A percentile compares a stretch with the other conserved stretches of the same genome.
phyloP scores from a whole-genome alignment of 2,113 vertebrate genomes.

The Climacteris rufus region DNA sequence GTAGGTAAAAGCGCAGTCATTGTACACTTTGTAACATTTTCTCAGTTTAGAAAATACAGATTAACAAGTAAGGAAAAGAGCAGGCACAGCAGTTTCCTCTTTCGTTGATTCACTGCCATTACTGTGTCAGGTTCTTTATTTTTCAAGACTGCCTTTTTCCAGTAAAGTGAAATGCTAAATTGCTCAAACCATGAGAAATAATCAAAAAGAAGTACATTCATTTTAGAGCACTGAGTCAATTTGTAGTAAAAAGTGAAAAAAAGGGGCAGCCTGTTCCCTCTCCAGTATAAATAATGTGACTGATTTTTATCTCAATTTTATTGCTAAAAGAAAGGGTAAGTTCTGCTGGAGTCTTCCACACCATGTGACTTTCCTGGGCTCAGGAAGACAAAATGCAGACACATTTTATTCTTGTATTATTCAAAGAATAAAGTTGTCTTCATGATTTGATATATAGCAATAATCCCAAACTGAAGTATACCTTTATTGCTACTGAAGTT shows the following conservation, averaged over 20 bases:
- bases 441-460: neutral
- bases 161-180: neutral
- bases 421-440: neutral
- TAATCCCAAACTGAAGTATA: neutral
- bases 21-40: neutral
- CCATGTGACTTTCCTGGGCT: neutral
- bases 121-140: neutral
- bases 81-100: constrained; percentile 13
- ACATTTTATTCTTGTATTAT: neutral
- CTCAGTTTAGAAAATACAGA: neutral
- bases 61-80: neutral
- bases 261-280: neutral
- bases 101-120: neutral
- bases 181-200: neutral
- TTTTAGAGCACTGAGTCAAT: neutral
- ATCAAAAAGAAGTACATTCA: neutral
- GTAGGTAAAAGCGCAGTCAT: neutral
- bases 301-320: neutral
- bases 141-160: neutral
- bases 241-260: neutral
- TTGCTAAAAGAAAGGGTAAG: neutral
- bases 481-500: neutral
- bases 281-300: neutral
- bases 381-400: neutral
- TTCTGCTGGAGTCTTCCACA: neutral